Percentiles rank a stretch among this genome's conserved stretches.
phyloP scores from a whole-genome alignment of 2,113 vertebrate genomes.

The Heptranchias perlo region DNA sequence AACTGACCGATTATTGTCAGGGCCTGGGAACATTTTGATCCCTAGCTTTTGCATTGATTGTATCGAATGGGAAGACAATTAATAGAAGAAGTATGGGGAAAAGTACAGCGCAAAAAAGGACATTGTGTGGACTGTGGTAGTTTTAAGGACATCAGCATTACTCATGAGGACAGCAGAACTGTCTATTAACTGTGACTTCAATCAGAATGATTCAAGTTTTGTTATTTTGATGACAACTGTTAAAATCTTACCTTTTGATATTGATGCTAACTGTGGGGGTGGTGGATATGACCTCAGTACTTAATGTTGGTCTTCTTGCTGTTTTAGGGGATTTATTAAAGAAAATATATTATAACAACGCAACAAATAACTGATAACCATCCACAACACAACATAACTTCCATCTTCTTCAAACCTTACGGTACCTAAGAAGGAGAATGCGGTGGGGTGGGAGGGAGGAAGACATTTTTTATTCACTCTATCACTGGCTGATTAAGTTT shows the following conservation, averaged over 20 bases:
- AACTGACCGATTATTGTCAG: not conserved
- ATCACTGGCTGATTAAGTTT: no score
- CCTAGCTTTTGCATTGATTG: not conserved
- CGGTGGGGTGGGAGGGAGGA: no score
- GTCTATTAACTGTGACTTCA: not conserved
- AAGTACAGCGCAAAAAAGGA: not conserved
- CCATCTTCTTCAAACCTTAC: not conserved
- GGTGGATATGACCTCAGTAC: no score
- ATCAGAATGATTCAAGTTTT: not conserved
- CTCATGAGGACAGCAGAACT: not conserved
- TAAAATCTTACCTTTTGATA: not conserved
- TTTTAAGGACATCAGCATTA: not conserved
- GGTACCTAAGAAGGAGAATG: not conserved
- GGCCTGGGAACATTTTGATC: not conserved
- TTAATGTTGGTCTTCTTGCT: not conserved
- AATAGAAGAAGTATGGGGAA: not conserved
- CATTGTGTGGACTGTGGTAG: not conserved
- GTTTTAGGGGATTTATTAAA: not conserved
- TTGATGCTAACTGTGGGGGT: rapidly evolving
- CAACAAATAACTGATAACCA: not conserved
- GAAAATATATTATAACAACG: not conserved
- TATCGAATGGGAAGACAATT: not conserved
- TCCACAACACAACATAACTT: not conserved
- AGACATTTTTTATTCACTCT: not conserved
- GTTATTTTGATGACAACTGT: not conserved